phyloP scores from a whole-genome alignment of 2,888 invertebrate species.

The Trisateles emortualis region DNA sequence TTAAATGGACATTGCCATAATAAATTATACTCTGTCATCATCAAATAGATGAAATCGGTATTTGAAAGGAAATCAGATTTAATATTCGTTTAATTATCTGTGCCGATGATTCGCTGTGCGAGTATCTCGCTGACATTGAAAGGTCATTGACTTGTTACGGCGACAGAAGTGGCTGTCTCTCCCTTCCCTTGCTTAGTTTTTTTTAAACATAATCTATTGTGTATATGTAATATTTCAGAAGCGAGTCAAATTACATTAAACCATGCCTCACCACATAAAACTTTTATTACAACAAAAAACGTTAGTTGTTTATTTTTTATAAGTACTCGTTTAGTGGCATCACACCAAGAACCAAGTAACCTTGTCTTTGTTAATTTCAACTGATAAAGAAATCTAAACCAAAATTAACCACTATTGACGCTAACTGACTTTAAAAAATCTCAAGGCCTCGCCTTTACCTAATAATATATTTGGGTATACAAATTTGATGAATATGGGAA shows the following conservation, averaged over 20 bases:
- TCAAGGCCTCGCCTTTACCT: background rate
- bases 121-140: conserved; percentile 79
- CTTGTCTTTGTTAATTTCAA: background rate
- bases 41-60: conserved; percentile 53
- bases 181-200: conserved; percentile 64
- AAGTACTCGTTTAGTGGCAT: background rate
- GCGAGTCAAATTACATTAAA: conserved; percentile 23
- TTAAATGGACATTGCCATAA: conserved; percentile 50
- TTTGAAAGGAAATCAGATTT: conserved; percentile 60
- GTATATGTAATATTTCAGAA: conserved; percentile 29
- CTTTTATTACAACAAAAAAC: conserved; percentile 5
- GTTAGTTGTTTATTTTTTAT: background rate
- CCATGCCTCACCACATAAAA: conserved; percentile 6
- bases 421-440: background rate
- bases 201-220: conserved; percentile 43
- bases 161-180: conserved; percentile 63
- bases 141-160: conserved; percentile 77
- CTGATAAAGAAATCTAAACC: background rate
- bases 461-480: background rate
- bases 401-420: background rate
- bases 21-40: conserved; percentile 59
- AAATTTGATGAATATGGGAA: conserved; percentile 46
- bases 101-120: conserved; percentile 66
- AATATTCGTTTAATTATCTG: conserved; percentile 65
- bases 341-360: background rate